phyloP scores from a whole-genome alignment of 1,140 invertebrate species.

The Lucilia sericata region DNA sequence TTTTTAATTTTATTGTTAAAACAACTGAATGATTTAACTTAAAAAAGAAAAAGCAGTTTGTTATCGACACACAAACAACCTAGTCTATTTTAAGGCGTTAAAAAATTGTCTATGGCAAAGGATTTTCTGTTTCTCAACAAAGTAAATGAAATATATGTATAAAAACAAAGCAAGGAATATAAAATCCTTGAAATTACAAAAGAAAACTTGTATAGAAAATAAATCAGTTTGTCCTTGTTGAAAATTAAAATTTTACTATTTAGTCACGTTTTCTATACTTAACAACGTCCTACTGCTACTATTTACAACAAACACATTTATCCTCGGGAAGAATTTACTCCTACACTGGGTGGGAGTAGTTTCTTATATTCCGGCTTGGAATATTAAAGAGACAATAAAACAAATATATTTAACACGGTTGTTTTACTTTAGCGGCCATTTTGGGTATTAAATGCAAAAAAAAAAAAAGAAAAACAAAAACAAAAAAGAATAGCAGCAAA shows the following conservation, averaged over 20 bases:
- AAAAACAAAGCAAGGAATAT: neutral
- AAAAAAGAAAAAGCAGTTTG: neutral
- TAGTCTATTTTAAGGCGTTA: neutral
- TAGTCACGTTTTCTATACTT: neutral
- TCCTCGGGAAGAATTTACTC: neutral
- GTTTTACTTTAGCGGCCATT: slow-evolving; percentile 48
- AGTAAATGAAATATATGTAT: neutral
- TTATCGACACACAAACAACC: neutral
- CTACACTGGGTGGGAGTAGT: neutral
- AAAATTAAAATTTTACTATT: neutral
- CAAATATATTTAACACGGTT: slow-evolving; percentile 35
- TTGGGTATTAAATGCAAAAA: slow-evolving; percentile 47
- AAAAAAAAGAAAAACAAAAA: neutral
- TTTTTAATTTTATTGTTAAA: neutral
- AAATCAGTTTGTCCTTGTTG: neutral
- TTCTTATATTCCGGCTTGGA: neutral
- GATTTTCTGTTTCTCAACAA: neutral
- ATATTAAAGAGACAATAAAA: neutral
- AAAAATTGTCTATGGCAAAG: neutral
- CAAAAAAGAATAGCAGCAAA: slow-evolving; percentile 29
- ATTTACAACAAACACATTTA: neutral
- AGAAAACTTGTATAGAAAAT: neutral
- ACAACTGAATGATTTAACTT: neutral
- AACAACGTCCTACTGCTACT: neutral
- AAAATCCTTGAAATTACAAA: slow-evolving; percentile 3